Evolutionary conservation across 2,797 vertebrate species (phyloP), one percentile per base, ranked within the genome.

Genomic region (Hybognathus amarus): DNA sequence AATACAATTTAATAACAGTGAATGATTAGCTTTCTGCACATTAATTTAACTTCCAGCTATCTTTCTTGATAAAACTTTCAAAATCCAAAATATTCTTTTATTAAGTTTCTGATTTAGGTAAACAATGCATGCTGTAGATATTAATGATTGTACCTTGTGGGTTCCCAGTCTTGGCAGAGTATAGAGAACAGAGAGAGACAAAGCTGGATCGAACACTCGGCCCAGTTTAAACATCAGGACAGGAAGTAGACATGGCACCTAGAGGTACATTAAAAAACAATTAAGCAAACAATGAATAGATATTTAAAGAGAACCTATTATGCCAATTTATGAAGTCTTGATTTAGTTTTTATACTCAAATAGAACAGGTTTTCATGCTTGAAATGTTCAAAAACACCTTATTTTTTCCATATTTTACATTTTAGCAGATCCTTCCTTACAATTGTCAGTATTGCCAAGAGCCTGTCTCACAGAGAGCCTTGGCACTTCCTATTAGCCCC

Each of bases 191-290:
- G 96, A 93, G 18, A 91, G 95, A 80, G 93, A 95, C 82, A 96
- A 67, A 0, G 2, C 38, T 27, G 96, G 95, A 66, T 96, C 94
- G 86, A 95, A 92, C 54, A 96, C 94, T 89, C 90, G 95, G 83
- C 96, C 94, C 89, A 99, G 92, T 86, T 94, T 97, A 91, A 96
- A 98, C 92, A 98, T 88, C 87, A 99, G 91, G 83, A 98, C 94
- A 17, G 96, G 94, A 76, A 99, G 93, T 42, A 99, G 89, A 90
- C 94, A 94, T 4, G 98, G 96, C 22, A 97, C 96, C 98, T 99
- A 92, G 85, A 86, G 91, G 24, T 69, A 40, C 22, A 79, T 8
- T 13, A 27, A 68, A 40, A 42, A 77, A 59, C 20, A 30, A 24
- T 54, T 27, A 40, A 36, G 20, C 40, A 30, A 47, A 47, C 40